Base-by-base conservation (phyloP, 2,113 vertebrate genomes). In the Dicentrarchus labrax region DNA sequence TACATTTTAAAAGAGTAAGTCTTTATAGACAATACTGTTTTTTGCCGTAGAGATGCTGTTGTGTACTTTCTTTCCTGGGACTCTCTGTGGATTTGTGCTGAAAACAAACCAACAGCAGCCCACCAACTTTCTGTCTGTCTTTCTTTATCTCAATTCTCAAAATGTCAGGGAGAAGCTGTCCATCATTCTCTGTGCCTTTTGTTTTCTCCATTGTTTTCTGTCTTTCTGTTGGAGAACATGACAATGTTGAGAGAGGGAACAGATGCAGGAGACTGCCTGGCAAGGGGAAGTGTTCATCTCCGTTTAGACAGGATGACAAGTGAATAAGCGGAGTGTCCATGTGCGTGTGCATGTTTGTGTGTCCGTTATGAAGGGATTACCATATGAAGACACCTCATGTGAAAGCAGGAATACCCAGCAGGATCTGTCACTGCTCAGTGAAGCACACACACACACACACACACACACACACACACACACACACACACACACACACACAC, bases 271-370 rank as follows among this genome's bases (percentile, higher is more conserved):
- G 62, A 68, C 78, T 90, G 88, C 45, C 74, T 78, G 80, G 84
- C 82, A 74, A 77, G 81, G 74, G 76, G 84, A 90, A 87, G 84
- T 74, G 65, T 88, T 82, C 41, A 56, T 86, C 82, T 85, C 47
- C 41, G 36, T 84, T 89, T 69, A 89, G 89, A 89, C 83, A 87
- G 75, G 72, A 86, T 89, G 93, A 90, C 91, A 91, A 87, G 82
- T 74, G 79, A 88, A 92, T 80, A 86, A 86, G 82, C 85, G 51
- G 57, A 79, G 67, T 48, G 78, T 78, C 39, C 15, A 21, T 67
- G 82, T 76, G 82, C 8, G n/a, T 73, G 65, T 64, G 64, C 30
- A 54, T 80, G 88, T 83, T 60, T 80, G 75, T 89, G 86, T 83
- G 80, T 83, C 69, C 0, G n/a, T 72, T 85, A 62, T 81, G 81